Evolutionary conservation across 2,797 vertebrate genomes (phyloP).

Genomic region (Gastrophryne carolinensis): DNA sequence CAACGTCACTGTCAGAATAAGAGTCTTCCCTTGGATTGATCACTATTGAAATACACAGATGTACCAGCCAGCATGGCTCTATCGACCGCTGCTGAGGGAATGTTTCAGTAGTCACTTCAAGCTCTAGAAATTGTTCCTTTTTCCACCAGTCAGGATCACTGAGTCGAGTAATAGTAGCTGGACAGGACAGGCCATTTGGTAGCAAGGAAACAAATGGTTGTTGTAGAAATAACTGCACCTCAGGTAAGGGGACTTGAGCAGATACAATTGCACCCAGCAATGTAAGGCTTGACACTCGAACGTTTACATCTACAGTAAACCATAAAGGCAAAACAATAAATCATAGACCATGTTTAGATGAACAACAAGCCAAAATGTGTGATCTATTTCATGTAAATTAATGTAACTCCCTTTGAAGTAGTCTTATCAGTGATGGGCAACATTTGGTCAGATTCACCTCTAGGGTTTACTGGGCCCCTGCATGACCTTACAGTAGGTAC

Average conservation of each 20-base stretch:
- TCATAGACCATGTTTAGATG: no score
- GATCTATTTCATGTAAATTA: no score
- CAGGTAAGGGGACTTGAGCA: slow-evolving; percentile 86
- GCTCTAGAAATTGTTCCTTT: slow-evolving; percentile 28
- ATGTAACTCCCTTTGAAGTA: no score
- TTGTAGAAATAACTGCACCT: slow-evolving; percentile 86
- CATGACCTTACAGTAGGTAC: no score
- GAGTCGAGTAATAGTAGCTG: slow-evolving; percentile 60
- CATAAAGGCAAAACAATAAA: no score
- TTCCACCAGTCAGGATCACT: slow-evolving; percentile 58
- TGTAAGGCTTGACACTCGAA: slow-evolving; percentile 90
- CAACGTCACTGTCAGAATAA: slow-evolving; percentile 75
- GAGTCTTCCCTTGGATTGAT: slow-evolving; percentile 80
- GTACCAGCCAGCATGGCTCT: slow-evolving; percentile 82
- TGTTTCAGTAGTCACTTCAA: slow-evolving; percentile 51
- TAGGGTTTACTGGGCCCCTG: no score
- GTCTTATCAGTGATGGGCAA: no score
- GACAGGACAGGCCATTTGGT: slow-evolving; percentile 56
- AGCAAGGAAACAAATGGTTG: slow-evolving; percentile 75
- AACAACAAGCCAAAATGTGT: background rate
- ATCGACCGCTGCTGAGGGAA: background rate
- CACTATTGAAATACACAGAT: slow-evolving; percentile 78
- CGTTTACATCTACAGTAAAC: slow-evolving; percentile 95
- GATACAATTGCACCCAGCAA: slow-evolving; percentile 86
- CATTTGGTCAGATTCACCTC: no score